Base-by-base conservation (phyloP, 1,140 invertebrate species). In the Geopemphigus sp. region DNA sequence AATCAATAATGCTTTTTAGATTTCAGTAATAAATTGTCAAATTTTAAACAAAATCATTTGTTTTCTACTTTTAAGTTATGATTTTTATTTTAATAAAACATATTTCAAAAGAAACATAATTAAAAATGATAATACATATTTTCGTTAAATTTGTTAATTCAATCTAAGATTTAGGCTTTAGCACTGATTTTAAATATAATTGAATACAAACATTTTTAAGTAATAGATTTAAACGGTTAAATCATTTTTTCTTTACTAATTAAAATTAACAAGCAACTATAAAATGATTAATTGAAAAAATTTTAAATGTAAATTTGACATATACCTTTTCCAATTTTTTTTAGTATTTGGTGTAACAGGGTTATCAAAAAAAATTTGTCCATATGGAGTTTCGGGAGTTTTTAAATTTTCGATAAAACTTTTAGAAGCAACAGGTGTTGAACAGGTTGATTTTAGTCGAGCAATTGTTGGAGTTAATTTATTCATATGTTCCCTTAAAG, bases 361-460 rank as follows among this genome's bases (percentile, higher is more conserved):
- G 0, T 86, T 83, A 53, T 84, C 84, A 26, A 83, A 82, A 81
- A 87, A 87, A 26, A 86, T 59, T 54, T 85, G 84, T 14, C 88
- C 88, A 76, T 88, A 88, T 1, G 89, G 89, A 47, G 87, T 87
- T 14, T 88, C 87, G 1, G 89, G 89, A 0, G 89, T 90, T 4
- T 86, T 83, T 5, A 82, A 50, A 26, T 63, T 61, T 1, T 57
- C 57, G 1, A 78, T 78, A 26, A 61, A 78, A 78, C 39, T 63
- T 10, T 59, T 45, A n/a, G 74, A 78, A 78, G 56, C 74, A 29
- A 78, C 15, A 1, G 74, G 74, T 14, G 74, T 78, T n/a, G 32
- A 50, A 47, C 22, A 63, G 50, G 22, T 45, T 50, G 74, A 78
- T 61, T 50, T 78, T 4, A 61, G 29, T 1, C 74, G 74, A 63